Evolutionary conservation across 1,140 invertebrate genomes (phyloP).

Genomic region (Conus ventricosus): DNA sequence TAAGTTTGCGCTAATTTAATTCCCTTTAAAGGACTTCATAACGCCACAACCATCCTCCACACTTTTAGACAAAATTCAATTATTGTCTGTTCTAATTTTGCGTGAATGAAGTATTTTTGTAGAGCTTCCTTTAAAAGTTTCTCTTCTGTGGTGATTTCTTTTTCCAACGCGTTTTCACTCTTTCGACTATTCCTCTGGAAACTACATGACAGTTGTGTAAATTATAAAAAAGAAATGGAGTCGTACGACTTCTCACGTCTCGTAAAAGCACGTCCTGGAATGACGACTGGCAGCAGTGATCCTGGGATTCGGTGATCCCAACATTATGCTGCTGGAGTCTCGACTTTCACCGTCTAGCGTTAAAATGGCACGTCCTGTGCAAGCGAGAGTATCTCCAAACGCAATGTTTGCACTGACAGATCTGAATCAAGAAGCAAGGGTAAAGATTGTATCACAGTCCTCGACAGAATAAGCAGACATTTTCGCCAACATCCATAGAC

Average conservation of each 20-base stretch:
- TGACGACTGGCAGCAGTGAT: no score
- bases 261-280: no score
- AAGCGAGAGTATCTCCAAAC: neutral
- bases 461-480: no score
- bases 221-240: neutral
- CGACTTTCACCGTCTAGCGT: neutral
- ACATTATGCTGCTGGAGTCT: slow-evolving; percentile 21
- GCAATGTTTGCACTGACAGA: neutral
- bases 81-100: neutral
- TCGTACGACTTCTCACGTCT: no score
- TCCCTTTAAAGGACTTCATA: no score
- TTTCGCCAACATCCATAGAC: no score
- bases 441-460: no score
- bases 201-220: neutral
- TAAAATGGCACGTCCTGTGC: neutral
- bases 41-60: neutral
- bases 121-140: no score
- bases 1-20: no score
- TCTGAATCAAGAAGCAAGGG: neutral
- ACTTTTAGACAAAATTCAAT: neutral
- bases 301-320: slow-evolving; percentile 71
- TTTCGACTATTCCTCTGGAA: no score
- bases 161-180: no score
- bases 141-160: no score
- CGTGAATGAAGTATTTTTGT: neutral